Evolutionary conservation across 2,113 vertebrate genomes (phyloP).

Genomic region (Crotalus horridus): DNA sequence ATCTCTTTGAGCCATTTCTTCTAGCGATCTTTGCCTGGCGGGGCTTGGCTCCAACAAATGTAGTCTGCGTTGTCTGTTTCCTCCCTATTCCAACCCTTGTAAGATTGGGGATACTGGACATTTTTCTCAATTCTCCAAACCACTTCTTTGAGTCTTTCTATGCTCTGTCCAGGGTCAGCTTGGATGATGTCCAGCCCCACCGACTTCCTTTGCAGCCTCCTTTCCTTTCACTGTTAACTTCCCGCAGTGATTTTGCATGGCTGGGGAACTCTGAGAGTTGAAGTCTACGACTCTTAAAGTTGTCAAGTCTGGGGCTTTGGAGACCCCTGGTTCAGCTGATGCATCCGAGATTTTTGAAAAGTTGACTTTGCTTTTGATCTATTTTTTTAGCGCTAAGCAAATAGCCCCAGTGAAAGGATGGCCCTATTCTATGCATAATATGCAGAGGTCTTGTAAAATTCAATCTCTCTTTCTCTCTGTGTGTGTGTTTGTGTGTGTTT

Average conservation of each 20-base stretch:
- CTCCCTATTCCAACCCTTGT: too few species aligned
- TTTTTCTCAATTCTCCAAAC: too few species aligned
- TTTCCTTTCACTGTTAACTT: too few species aligned
- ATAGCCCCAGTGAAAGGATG: neutral
- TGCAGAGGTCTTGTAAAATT: neutral
- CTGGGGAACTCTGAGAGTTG: neutral
- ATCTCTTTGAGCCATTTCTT: too few species aligned
- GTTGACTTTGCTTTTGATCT: neutral
- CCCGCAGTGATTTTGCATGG: neutral
- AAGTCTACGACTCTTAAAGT: neutral
- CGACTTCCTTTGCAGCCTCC: rapidly evolving
- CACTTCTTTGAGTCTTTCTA: too few species aligned
- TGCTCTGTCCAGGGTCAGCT: too few species aligned
- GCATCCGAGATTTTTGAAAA: neutral
- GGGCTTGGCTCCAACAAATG: too few species aligned
- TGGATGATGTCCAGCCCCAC: too few species aligned
- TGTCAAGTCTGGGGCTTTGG: neutral
- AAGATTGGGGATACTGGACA: too few species aligned
- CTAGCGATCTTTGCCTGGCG: too few species aligned
- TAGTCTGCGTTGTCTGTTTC: too few species aligned
- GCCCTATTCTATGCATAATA: neutral
- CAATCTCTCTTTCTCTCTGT: neutral
- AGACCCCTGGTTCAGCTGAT: neutral
- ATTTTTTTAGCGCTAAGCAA: neutral
- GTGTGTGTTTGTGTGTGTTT: too few species aligned